Conservation (phyloP, 2,888 invertebrate species). For the Spodoptera picta region DNA sequence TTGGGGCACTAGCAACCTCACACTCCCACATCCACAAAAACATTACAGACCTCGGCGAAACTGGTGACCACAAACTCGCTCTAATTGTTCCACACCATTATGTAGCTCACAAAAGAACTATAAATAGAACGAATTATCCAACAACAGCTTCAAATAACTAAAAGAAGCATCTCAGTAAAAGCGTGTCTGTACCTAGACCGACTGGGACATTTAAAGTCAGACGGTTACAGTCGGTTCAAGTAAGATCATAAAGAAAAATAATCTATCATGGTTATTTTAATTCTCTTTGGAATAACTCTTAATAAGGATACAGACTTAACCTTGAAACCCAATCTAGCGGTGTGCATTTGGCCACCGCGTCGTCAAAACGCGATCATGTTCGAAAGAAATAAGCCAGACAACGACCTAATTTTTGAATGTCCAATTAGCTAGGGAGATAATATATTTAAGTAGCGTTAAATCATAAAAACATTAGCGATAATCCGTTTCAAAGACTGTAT, state of each 20-base stretch:
- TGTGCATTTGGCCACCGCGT: constrained; percentile 36
- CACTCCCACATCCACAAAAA: constrained; percentile 22
- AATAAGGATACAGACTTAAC: constrained; percentile 23
- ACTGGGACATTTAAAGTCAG: constrained; percentile 15
- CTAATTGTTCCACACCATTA: constrained; percentile 20
- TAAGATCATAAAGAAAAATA: constrained; percentile 6
- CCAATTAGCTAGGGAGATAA: constrained; percentile 23
- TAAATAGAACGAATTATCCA: constrained; percentile 19
- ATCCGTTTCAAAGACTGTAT: constrained; percentile 47
- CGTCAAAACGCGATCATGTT: constrained; percentile 34
- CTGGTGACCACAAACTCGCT: constrained; percentile 11
- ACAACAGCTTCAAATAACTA: constrained; percentile 12
- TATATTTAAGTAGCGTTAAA: constrained; percentile 8
- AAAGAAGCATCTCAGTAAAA: constrained; percentile 11
- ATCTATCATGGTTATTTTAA: constrained; percentile 1
- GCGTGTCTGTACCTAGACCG: constrained; percentile 11
- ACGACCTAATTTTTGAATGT: constrained; percentile 13
- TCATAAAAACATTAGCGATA: constrained; percentile 38
- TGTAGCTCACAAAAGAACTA: constrained; percentile 19
- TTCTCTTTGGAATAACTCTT: constrained; percentile 4
- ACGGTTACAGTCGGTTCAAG: constrained; percentile 6
- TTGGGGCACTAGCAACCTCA: constrained; percentile 42
- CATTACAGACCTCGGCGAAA: constrained; percentile 16
- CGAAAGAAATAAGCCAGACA: constrained; percentile 25
- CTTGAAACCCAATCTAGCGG: constrained; percentile 46